phyloP scores from a whole-genome alignment of 2,797 vertebrate genomes.

The Tenualosa thibaudeaui region DNA sequence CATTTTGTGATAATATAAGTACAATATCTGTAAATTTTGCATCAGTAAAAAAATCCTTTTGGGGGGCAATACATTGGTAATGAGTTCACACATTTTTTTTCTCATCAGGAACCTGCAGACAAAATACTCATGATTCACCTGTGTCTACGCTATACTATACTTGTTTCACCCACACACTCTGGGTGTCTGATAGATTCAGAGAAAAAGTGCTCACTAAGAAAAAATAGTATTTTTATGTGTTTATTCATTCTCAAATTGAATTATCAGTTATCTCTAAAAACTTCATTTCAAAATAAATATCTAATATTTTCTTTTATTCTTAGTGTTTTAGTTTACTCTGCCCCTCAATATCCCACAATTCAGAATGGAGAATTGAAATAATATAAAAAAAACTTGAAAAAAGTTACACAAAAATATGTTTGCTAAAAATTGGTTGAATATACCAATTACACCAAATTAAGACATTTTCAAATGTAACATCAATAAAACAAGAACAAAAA shows the following conservation, averaged over 20 bases:
- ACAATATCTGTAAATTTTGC: conserved; percentile 41
- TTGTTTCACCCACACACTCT: conserved; percentile 33
- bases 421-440: conserved; percentile 65
- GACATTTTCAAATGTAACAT: conserved; percentile 64
- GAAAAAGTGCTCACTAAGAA: conserved; percentile 53
- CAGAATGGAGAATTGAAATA: conserved; percentile 60
- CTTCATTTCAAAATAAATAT: conserved; percentile 83
- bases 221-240: conserved; percentile 42
- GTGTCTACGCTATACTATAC: conserved; percentile 29
- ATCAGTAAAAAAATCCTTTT: conserved; percentile 33
- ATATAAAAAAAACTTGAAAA: conserved; percentile 45
- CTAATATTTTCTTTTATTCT: conserved; percentile 65
- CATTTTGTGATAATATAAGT: conserved; percentile 48
- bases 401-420: conserved; percentile 52
- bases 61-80: conserved; percentile 34
- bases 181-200: conserved; percentile 42
- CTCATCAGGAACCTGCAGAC: conserved; percentile 37
- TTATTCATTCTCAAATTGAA: conserved; percentile 53
- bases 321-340: conserved; percentile 68
- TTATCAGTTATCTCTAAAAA: conserved; percentile 61
- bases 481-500: conserved; percentile 52
- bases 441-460: conserved; percentile 56
- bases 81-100: conserved; percentile 51
- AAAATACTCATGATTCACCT: conserved; percentile 22
- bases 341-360: conserved; percentile 64